Evolutionary conservation across 1,140 invertebrate species (phyloP), one percentile per base, ranked within the genome.

Genomic region (Helicoverpa zea): DNA sequence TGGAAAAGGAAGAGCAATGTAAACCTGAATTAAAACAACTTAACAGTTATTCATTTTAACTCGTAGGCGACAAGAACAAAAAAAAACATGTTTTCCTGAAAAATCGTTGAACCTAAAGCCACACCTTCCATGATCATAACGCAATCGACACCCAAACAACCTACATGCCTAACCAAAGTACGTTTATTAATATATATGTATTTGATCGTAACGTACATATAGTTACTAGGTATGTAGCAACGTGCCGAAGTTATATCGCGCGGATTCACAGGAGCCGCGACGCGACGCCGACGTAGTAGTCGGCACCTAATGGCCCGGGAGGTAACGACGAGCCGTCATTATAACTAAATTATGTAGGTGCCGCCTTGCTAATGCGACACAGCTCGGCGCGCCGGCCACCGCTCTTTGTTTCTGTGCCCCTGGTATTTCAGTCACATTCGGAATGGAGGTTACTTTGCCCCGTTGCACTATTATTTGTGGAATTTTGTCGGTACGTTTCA

Each of bases 291-390:
- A 66, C 64, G 74, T 68, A 81, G 80, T 78, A 77, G 80, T 76
- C 80, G 74, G 82, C 78, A 78, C 80, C 83, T 88, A 88, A 90
- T 90, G 84, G 86, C 84, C 82, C 82, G 75, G 63, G 82, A 81
- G 84, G 84, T 85, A 85, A 85, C 84, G 81, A 85, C 80, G 83
- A 80, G 81, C 82, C 84, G 88, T 90, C 89, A 89, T 90, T 90
- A 90, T 88, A 87, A 88, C 86, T 89, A 86, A 87, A 90, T 90
- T 87, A 86, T 86, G 89, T 88, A 87, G 83, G 84, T 83, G 83
- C 83, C 81, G 82, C 76, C 73, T 83, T 83, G 83, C 82, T 88
- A 89, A 88, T 87, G 86, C 84, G 83, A 87, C 78, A 76, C 64
- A 79, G 64, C 51, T 30, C 29, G 63, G 81, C 75, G 64, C 81